Percentiles rank a stretch among this genome's conserved stretches.
These are phyloP conservation scores for Varecia variegata DNA, from an alignment of 2,797 vertebrate genomes.

Conservation along the genomic window DNA sequence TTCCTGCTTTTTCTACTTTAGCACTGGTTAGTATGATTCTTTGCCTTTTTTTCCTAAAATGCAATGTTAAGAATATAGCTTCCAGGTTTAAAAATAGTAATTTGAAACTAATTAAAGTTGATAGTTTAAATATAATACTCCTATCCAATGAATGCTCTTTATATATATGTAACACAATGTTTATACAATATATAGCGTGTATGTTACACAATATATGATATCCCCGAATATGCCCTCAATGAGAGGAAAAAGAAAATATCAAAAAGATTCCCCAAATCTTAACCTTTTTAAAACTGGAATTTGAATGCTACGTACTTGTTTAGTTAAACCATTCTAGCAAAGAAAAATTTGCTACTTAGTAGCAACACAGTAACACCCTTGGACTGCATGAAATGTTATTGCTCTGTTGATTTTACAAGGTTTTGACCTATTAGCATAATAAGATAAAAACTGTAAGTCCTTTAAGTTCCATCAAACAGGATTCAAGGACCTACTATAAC, in stretches of 20 bases:
- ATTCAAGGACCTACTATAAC: not conserved
- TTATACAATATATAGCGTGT: not conserved
- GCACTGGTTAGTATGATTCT: not conserved
- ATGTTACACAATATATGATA: no score
- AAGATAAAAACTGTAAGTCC: not conserved
- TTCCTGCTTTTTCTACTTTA: not conserved
- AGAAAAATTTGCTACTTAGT: not conserved
- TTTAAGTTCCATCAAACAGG: not conserved
- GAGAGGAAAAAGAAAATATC: not conserved
- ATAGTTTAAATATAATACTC: not conserved
- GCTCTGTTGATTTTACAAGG: constrained; percentile 3
- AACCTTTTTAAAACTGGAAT: not conserved
- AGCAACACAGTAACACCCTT: not conserved
- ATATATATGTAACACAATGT: not conserved
- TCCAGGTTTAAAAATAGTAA: not conserved
- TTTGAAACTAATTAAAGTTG: constrained; percentile 12
- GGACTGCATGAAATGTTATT: not conserved
- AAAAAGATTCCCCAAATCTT: not conserved
- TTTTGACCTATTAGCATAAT: not conserved
- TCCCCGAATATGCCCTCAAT: not conserved
- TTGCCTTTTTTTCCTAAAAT: not conserved
- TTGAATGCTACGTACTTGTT: not conserved
- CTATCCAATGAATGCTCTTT: not conserved
- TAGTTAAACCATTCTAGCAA: not conserved
- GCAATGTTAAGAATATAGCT: not conserved